These are phyloP conservation scores for Aspidiotus rigidus DNA, from an alignment of 2,888 invertebrate genomes.

Conservation along the genomic window DNA sequence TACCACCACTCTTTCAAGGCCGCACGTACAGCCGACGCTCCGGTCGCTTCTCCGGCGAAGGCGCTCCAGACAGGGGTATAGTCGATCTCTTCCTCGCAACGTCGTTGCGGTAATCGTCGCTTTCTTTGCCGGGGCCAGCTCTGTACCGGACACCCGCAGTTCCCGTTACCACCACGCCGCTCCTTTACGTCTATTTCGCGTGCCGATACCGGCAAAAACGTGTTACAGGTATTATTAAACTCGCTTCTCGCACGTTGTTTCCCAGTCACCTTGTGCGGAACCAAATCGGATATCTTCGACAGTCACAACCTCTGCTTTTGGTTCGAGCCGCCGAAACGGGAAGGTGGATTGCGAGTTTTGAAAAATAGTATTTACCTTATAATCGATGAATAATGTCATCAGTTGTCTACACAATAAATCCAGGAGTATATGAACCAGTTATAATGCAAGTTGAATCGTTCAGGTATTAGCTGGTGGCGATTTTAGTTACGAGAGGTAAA, in stretches of 20 bases:
- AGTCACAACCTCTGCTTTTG: neutral
- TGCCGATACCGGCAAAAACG: neutral
- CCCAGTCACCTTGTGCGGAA: neutral
- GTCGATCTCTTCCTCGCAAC: neutral
- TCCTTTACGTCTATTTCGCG: neutral
- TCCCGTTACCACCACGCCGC: neutral
- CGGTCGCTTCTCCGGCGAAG: neutral
- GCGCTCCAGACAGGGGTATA: neutral
- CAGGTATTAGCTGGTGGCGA: too few species aligned
- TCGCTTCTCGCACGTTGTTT: neutral
- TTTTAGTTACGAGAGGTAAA: too few species aligned
- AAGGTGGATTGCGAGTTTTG: neutral
- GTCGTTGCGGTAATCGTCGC: slow-evolving; percentile 1
- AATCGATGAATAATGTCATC: too few species aligned
- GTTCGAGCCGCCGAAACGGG: neutral
- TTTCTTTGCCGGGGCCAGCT: neutral
- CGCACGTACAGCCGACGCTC: slow-evolving; percentile 8
- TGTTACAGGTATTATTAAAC: neutral
- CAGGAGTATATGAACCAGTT: too few species aligned
- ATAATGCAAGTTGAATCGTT: too few species aligned
- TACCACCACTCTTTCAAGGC: slow-evolving; percentile 16
- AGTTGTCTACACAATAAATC: too few species aligned
- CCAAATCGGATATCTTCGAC: neutral
- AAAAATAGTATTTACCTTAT: too few species aligned
- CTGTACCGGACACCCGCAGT: neutral